Percentiles rank a stretch among this genome's conserved stretches.
These are phyloP conservation scores for Drosophila nannoptera DNA, from an alignment of 1,140 invertebrate genomes.

Conservation along the genomic window DNA sequence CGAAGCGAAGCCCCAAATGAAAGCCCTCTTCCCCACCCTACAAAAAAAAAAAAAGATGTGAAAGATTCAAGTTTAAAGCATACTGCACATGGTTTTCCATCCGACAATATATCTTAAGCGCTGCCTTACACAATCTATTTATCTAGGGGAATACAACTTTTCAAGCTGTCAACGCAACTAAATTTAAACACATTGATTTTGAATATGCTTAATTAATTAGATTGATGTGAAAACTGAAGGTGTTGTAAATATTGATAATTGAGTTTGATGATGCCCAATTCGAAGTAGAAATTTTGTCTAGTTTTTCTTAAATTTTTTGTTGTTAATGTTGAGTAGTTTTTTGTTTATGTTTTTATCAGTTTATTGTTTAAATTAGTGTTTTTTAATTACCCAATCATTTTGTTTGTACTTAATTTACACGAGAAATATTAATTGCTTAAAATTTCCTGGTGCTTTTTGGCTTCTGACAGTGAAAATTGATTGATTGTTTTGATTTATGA, in stretches of 20 bases:
- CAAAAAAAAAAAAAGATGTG: neutral
- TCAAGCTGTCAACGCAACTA: conserved; percentile 31
- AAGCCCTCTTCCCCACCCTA: neutral
- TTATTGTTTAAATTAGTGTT: conserved; percentile 55
- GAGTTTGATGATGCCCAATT: conserved; percentile 27
- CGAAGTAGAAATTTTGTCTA: conserved; percentile 16
- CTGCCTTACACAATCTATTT: no score
- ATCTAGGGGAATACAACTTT: conserved; percentile 38
- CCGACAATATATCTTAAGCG: conserved; percentile 3
- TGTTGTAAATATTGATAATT: conserved; percentile 64
- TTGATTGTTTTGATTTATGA: conserved; percentile 18
- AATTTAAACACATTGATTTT: conserved; percentile 13
- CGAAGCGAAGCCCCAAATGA: conserved; percentile 42
- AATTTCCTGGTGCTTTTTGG: conserved; percentile 48
- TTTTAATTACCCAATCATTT: conserved; percentile 36
- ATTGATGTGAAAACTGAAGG: conserved; percentile 22
- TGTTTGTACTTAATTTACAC: conserved; percentile 73
- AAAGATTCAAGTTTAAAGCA: neutral
- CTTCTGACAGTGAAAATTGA: conserved; percentile 28
- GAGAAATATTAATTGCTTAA: conserved; percentile 26
- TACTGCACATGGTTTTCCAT: neutral
- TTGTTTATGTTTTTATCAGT: conserved; percentile 66
- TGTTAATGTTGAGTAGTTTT: conserved; percentile 52
- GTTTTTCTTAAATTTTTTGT: conserved; percentile 52
- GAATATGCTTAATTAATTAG: conserved; percentile 27